phyloP scores from a whole-genome alignment of 2,113 vertebrate genomes.

The Aegypius monachus region DNA sequence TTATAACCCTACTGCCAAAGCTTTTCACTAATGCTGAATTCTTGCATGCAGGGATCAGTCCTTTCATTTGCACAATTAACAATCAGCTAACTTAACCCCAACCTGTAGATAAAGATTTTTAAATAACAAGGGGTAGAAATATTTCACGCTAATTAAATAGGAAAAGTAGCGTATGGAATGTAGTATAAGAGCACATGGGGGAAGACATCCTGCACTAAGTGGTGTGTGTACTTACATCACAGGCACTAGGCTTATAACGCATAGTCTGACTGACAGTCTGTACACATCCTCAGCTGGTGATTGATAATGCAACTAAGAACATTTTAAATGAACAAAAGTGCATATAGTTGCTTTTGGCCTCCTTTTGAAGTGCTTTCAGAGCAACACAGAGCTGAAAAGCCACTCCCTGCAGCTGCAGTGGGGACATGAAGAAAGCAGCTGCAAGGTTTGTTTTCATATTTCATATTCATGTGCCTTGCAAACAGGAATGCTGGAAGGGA shows the following conservation, averaged over 20 bases:
- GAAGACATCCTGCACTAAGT: not conserved
- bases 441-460: slow-evolving; percentile 60
- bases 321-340: slow-evolving; percentile 61
- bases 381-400: slow-evolving; percentile 42
- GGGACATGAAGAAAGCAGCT: slow-evolving; percentile 60
- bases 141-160: not conserved
- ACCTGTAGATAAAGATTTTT: not conserved
- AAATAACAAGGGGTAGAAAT: not conserved
- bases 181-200: not conserved
- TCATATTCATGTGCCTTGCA: not conserved
- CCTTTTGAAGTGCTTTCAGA: slow-evolving; percentile 73
- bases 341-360: slow-evolving; percentile 27
- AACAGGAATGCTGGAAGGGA: slow-evolving; percentile 7
- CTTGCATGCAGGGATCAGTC: not conserved
- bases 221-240: not conserved
- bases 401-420: slow-evolving; percentile 65
- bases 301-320: slow-evolving; percentile 48
- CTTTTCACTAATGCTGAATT: not conserved
- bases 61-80: not conserved
- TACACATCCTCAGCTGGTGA: slow-evolving; percentile 30
- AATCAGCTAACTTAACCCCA: not conserved
- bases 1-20: not conserved
- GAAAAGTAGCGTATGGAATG: not conserved
- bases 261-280: not conserved
- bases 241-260: not conserved